These are phyloP conservation scores for Barnardius zonarius DNA, from an alignment of 2,113 vertebrate genomes.

Conservation along the genomic window DNA sequence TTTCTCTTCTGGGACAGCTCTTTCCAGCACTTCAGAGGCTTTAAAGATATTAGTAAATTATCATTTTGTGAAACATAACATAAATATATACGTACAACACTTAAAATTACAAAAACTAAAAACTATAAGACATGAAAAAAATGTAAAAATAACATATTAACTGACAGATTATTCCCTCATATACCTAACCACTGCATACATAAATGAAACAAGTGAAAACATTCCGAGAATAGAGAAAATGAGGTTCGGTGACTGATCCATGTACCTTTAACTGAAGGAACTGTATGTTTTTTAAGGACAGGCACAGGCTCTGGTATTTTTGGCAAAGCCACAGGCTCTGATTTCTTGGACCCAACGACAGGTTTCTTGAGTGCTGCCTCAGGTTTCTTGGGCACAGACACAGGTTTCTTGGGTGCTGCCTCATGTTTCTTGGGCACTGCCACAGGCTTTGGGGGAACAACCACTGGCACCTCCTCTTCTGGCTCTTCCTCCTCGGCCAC, in stretches of 20 bases:
- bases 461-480: background rate
- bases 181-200: accelerated
- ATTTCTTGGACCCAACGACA: background rate
- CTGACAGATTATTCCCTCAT: background rate
- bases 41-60: conserved; percentile 70
- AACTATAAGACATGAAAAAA: background rate
- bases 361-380: background rate
- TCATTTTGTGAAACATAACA: background rate
- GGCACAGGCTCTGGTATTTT: background rate
- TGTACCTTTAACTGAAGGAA: conserved; percentile 56
- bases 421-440: background rate
- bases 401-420: background rate
- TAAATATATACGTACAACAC: background rate
- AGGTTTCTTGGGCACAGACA: background rate
- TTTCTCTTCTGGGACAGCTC: background rate
- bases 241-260: background rate
- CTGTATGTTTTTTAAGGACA: background rate
- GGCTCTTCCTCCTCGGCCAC: background rate
- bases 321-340: background rate
- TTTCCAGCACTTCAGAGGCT: conserved; percentile 4
- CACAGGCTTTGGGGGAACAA: background rate
- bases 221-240: background rate
- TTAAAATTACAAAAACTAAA: background rate
- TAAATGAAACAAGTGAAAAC: background rate
- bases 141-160: background rate